Evolutionary conservation across 2,888 invertebrate species (phyloP), one percentile per base, ranked within the genome.

Genomic region (Actias luna): DNA sequence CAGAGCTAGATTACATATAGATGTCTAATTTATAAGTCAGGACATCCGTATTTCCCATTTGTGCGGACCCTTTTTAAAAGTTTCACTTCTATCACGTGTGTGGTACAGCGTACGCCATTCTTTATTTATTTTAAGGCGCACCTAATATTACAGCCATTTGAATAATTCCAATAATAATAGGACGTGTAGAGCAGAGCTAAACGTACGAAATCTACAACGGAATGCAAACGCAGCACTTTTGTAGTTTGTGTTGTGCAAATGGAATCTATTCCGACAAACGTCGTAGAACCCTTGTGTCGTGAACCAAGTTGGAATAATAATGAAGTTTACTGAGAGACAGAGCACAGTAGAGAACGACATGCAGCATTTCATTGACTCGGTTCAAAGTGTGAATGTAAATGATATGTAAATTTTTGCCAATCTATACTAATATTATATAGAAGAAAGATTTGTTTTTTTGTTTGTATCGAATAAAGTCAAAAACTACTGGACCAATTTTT

Each of bases 181-280:
- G 1, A 25, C 22, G 12, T 25, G 1, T 22, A 2, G 12, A 18
- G 42, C 18, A 18, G 22, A n/a, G 35, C 46, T 33, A 39, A 61
- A 36, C 29, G 22, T 7, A 14, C 27, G 29, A 12, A 55, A 61
- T 57, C 39, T 61, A 61, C 55, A 61, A 55, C 4, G 55, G 39
- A 57, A 61, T 55, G 31, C 39, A 25, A 50, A 25, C 25, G 46
- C 12, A 50, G 25, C 12, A 50, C 25, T 50, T 50, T 25, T 25
- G 2, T 12, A 25, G 46, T 50, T 46, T 46, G 22, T 22, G 10
- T 46, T 8, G 22, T 46, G 18, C n/a, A 0, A 52, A 31, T 33
- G 61, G 55, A 55, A 39, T 61, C 61, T 61, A 61, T 61, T 61
- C 57, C n/a, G 36, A 61, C 29, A 33, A 39, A 39, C 55, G 22